Percentiles rank a stretch among this genome's conserved stretches.
Evolutionary conservation across 2,797 vertebrate species (phyloP).

Genomic region (Jordanella pulchra): DNA sequence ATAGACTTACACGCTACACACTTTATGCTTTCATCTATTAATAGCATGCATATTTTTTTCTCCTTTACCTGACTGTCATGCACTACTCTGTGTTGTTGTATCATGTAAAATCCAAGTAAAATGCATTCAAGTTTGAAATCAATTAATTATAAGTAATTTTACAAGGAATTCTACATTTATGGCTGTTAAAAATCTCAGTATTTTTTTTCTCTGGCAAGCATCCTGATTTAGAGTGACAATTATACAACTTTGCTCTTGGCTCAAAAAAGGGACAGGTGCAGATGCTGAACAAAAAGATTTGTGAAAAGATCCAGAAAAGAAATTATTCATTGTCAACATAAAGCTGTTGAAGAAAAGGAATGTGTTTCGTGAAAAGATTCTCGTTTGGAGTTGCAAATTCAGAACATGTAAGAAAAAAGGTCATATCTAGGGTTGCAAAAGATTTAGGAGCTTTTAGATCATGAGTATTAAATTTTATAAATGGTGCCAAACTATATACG

Average conservation of each 20-base stretch:
- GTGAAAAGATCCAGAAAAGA: not conserved
- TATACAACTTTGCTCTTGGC: not conserved
- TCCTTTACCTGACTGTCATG: too few species aligned
- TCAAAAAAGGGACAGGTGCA: not conserved
- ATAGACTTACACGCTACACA: too few species aligned
- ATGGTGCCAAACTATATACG: not conserved
- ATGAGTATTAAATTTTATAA: not conserved
- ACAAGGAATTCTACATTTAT: not conserved
- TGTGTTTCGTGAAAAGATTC: not conserved
- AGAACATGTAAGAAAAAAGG: not conserved
- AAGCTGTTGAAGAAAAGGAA: constrained; percentile 3
- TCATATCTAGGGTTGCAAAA: not conserved
- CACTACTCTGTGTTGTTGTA: too few species aligned
- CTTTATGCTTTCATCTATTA: too few species aligned
- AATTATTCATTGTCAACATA: not conserved
- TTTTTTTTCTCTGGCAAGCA: not conserved
- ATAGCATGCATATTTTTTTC: too few species aligned
- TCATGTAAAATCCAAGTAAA: not conserved
- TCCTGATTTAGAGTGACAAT: not conserved
- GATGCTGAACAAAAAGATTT: not conserved
- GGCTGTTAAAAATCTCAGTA: not conserved
- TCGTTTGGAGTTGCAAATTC: not conserved
- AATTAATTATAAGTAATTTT: not conserved
- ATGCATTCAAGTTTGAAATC: not conserved
- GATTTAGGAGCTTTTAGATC: not conserved